phyloP scores from a whole-genome alignment of 1,140 invertebrate genomes.

The Eumaeus atala region DNA sequence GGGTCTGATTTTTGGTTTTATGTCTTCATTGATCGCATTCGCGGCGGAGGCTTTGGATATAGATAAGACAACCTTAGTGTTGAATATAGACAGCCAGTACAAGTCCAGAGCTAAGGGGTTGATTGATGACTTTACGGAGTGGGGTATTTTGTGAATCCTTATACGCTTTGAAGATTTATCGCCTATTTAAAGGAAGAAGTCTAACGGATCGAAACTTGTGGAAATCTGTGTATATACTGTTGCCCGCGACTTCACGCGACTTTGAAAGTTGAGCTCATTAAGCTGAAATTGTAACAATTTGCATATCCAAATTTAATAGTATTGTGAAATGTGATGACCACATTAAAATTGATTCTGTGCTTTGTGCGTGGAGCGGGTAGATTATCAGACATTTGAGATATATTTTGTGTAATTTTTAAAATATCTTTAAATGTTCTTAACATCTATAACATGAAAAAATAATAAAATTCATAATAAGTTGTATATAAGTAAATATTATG shows the following conservation, averaged over 20 bases:
- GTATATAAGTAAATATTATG: too few species aligned
- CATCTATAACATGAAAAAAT: too few species aligned
- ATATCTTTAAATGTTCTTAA: too few species aligned
- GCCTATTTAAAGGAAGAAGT: background rate
- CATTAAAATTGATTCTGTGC: too few species aligned
- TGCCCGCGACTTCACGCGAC: too few species aligned
- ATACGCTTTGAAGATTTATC: background rate
- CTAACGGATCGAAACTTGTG: background rate
- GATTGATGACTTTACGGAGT: conserved; percentile 8
- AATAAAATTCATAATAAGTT: too few species aligned
- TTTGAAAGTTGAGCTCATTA: background rate
- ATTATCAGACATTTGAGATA: too few species aligned
- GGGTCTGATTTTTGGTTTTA: background rate
- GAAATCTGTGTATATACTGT: background rate
- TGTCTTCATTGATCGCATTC: background rate
- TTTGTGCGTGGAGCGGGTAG: too few species aligned
- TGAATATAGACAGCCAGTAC: background rate
- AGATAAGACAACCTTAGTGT: background rate
- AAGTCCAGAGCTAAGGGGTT: background rate
- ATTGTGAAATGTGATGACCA: too few species aligned
- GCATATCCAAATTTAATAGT: too few species aligned
- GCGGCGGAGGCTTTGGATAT: too few species aligned
- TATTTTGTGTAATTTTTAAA: too few species aligned
- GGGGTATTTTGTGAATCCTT: conserved; percentile 5
- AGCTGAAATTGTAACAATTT: background rate